Conservation (phyloP, 1,140 invertebrate species). For the Anoplolepis gracilipes region DNA sequence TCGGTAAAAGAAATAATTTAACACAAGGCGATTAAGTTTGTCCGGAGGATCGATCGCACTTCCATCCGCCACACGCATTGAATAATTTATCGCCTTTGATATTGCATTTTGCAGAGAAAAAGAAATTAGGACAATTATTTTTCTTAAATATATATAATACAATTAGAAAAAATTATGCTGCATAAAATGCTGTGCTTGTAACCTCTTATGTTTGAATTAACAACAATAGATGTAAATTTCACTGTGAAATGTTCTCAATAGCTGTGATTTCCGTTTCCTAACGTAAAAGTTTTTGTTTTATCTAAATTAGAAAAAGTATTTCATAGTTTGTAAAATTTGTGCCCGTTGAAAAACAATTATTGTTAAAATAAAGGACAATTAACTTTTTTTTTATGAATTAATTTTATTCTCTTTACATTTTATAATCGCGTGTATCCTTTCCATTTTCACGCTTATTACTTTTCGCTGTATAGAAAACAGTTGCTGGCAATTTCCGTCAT, state of each 20-base stretch:
- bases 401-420: background rate
- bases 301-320: background rate
- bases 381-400: background rate
- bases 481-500: slow-evolving; percentile 38
- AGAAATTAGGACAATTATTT: background rate
- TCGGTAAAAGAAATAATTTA: slow-evolving; percentile 49
- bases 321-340: background rate
- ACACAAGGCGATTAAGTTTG: slow-evolving; percentile 11
- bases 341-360: background rate
- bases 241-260: background rate
- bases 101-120: background rate
- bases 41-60: slow-evolving; percentile 17
- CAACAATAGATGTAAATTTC: background rate
- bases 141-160: background rate
- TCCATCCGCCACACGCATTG: background rate
- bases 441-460: slow-evolving; percentile 43
- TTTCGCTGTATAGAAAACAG: background rate
- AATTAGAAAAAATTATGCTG: background rate
- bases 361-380: background rate
- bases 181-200: background rate
- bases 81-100: slow-evolving; percentile 12
- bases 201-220: background rate
- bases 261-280: background rate
- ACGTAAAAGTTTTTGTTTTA: background rate
- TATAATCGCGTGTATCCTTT: background rate